These are phyloP conservation scores for Ornithoptera alexandrae DNA, from an alignment of 2,888 invertebrate genomes.

Conservation along the genomic window DNA sequence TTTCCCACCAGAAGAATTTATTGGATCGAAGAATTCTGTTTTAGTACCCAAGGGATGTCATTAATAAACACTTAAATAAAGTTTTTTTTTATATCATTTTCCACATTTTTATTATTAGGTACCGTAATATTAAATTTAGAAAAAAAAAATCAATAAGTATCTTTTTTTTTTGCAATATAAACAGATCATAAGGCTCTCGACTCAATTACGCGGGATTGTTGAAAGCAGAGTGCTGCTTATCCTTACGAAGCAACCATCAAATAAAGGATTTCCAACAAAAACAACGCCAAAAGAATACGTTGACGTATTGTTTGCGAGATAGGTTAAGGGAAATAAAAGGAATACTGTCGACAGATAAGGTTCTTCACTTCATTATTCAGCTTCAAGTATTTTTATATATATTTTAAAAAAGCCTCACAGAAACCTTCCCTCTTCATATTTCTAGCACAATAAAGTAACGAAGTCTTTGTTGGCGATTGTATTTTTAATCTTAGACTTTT, in stretches of 20 bases:
- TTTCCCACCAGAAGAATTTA: too few relatives aligned
- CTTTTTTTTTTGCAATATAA: not conserved
- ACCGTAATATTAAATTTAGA: too few relatives aligned
- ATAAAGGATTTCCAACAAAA: constrained; percentile 1
- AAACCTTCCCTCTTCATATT: too few relatives aligned
- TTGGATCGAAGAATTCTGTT: too few relatives aligned
- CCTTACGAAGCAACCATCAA: not conserved
- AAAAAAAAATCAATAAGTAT: not conserved
- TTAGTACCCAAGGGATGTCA: too few relatives aligned
- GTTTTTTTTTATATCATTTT: too few relatives aligned
- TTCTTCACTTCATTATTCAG: not conserved
- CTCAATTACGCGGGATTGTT: not conserved
- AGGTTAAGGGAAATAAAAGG: not conserved
- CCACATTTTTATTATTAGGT: too few relatives aligned
- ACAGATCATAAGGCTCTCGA: not conserved
- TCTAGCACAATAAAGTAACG: too few relatives aligned
- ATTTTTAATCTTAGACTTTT: too few relatives aligned
- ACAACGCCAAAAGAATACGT: not conserved
- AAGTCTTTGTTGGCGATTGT: too few relatives aligned
- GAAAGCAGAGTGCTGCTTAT: constrained; percentile 1
- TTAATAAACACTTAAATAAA: too few relatives aligned
- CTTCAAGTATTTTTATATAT: not conserved
- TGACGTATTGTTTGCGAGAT: constrained; percentile 1
- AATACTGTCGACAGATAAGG: constrained; percentile 1
- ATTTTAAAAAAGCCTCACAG: not conserved